Percentiles rank a stretch among this genome's conserved stretches.
Evolutionary conservation across 2,888 invertebrate species (phyloP).

Genomic region (Callyntrura guangdongensis): DNA sequence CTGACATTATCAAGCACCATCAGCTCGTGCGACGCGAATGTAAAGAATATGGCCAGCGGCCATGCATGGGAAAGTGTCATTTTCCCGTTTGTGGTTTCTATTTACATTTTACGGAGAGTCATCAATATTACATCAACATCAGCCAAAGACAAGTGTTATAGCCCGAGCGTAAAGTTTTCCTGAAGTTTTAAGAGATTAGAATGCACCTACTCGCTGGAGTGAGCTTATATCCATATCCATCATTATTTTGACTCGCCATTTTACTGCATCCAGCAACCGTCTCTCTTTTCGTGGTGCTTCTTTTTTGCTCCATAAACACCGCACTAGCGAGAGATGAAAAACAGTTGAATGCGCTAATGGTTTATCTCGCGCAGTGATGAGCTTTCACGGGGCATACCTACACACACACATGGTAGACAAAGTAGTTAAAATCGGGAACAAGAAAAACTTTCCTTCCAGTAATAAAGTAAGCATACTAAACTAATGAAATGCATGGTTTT

Average conservation of each 20-base stretch:
- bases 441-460: not conserved
- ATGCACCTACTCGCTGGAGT: not conserved
- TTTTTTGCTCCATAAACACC: not conserved
- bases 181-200: not conserved
- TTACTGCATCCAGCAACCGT: not conserved
- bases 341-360: conserved; percentile 46
- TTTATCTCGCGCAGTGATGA: conserved; percentile 11
- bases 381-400: not conserved
- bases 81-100: not conserved
- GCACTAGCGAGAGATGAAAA: not conserved
- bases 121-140: not conserved
- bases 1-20: not conserved
- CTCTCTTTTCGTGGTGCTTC: not conserved
- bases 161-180: not conserved
- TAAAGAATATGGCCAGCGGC: conserved; percentile 23
- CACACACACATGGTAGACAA: not conserved
- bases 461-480: not conserved
- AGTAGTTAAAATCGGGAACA: not conserved
- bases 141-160: not conserved
- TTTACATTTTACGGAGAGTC: not conserved
- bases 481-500: no score
- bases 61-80: conserved; percentile 25
- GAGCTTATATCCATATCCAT: not conserved
- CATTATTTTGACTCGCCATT: not conserved
- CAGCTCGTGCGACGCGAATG: not conserved